Conservation (phyloP, 2,113 vertebrate species). For the Sorex fumeus region DNA sequence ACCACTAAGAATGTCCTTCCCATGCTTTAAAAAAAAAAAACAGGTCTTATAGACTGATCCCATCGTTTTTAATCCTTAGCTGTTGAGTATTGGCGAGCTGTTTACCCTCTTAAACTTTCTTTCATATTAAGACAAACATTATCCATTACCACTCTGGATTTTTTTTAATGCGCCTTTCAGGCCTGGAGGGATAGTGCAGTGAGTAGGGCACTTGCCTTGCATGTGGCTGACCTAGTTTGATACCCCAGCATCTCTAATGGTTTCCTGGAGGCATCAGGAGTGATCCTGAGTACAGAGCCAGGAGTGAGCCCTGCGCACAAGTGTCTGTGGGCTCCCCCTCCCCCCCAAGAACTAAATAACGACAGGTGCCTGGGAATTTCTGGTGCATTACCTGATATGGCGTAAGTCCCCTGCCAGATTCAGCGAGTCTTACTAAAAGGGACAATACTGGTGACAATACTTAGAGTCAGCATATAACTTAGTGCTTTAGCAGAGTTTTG, state of each 20-base stretch:
- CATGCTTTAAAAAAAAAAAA: background rate
- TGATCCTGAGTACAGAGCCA: no score
- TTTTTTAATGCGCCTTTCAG: no score
- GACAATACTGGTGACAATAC: fast-evolving
- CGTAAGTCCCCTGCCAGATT: background rate
- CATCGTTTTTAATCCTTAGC: background rate
- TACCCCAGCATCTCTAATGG: no score
- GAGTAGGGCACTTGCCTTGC: no score
- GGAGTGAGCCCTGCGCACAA: no score
- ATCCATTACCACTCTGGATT: no score
- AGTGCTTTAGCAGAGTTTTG: background rate
- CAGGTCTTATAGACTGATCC: background rate
- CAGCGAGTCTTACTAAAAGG: background rate
- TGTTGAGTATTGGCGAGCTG: background rate
- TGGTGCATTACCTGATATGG: background rate
- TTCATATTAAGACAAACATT: conserved; percentile 5
- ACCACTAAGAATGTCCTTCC: background rate
- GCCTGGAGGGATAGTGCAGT: no score
- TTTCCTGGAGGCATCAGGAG: no score
- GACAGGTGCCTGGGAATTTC: background rate
- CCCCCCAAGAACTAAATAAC: no score
- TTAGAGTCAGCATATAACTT: background rate
- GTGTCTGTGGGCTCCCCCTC: background rate
- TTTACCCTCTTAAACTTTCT: conserved; percentile 15
- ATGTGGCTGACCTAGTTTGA: no score